Evolutionary conservation across 2,888 invertebrate species (phyloP).

Genomic region (Laspeyria flexula): DNA sequence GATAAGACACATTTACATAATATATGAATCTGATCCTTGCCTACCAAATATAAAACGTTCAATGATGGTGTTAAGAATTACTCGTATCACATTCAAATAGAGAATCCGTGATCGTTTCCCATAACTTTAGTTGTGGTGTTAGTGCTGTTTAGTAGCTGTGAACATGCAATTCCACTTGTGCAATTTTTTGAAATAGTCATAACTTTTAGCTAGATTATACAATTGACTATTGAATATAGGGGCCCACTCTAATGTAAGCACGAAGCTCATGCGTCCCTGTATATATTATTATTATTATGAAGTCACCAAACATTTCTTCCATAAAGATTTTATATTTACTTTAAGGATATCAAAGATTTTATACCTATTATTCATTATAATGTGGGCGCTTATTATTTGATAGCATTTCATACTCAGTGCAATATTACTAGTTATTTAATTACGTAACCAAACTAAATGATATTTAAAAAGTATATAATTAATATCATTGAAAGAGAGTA

Average conservation of each 20-base stretch:
- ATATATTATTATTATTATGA: slow-evolving; percentile 57
- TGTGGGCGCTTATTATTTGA: slow-evolving; percentile 86
- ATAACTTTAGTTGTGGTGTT: slow-evolving; percentile 69
- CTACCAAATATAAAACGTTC: slow-evolving; percentile 72
- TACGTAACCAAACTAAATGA: slow-evolving; percentile 87
- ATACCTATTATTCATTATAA: slow-evolving; percentile 72
- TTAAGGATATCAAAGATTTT: slow-evolving; percentile 79
- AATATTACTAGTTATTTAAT: slow-evolving; percentile 87
- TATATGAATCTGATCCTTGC: slow-evolving; percentile 72
- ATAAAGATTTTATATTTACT: slow-evolving; percentile 84
- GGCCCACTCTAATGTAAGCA: slow-evolving; percentile 79
- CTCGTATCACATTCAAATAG: slow-evolving; percentile 67
- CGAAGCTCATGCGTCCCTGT: slow-evolving; percentile 72
- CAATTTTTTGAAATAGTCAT: slow-evolving; percentile 85
- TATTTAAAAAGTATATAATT: slow-evolving; percentile 82
- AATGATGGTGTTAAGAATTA: slow-evolving; percentile 58
- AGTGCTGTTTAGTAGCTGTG: slow-evolving; percentile 82
- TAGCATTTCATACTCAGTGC: slow-evolving; percentile 87
- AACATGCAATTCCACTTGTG: slow-evolving; percentile 85
- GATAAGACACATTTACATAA: slow-evolving; percentile 74
- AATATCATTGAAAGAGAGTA: slow-evolving; percentile 82
- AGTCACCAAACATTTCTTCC: slow-evolving; percentile 81
- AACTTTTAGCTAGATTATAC: slow-evolving; percentile 85
- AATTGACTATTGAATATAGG: slow-evolving; percentile 84
- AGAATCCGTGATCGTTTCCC: slow-evolving; percentile 68